Conservation (phyloP, 2,113 vertebrate species). For the Eira barbara region DNA sequence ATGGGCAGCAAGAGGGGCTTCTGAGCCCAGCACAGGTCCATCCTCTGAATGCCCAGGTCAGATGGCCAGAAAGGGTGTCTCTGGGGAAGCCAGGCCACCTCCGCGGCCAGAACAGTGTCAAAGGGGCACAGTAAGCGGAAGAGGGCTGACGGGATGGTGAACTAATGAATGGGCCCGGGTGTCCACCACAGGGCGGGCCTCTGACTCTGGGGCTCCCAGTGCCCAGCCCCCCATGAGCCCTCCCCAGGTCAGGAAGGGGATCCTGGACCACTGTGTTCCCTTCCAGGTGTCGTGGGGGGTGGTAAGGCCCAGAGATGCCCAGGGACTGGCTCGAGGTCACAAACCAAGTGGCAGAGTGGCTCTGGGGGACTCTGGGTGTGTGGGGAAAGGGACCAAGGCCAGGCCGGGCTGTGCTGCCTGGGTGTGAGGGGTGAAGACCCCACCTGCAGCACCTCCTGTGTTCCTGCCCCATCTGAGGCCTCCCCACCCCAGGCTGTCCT, state of each 20-base stretch:
- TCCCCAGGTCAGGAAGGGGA: not conserved
- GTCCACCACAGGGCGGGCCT: not conserved
- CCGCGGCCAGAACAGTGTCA: not conserved
- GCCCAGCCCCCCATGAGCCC: too few relatives aligned
- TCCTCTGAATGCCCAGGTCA: not conserved
- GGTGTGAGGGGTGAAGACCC: not conserved
- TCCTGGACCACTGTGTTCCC: not conserved
- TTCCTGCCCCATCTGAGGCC: not conserved
- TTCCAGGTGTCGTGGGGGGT: conserved; percentile 49
- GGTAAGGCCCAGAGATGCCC: not conserved
- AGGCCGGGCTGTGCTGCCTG: too few relatives aligned
- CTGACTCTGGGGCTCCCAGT: not conserved
- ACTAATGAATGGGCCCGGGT: not conserved
- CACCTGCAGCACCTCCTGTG: not conserved
- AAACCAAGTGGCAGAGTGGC: not conserved
- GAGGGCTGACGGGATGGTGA: not conserved
- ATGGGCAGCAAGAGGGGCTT: not conserved
- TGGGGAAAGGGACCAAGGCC: too few relatives aligned
- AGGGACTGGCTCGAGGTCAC: not conserved
- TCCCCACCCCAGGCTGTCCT: not conserved
- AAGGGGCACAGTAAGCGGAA: not conserved
- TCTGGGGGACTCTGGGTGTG: not conserved
- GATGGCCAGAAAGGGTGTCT: not conserved
- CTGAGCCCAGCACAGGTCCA: too few relatives aligned
- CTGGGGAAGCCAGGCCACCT: not conserved